Base-by-base conservation (phyloP, 1,140 invertebrate genomes). In the Drosophila sechellia region DNA sequence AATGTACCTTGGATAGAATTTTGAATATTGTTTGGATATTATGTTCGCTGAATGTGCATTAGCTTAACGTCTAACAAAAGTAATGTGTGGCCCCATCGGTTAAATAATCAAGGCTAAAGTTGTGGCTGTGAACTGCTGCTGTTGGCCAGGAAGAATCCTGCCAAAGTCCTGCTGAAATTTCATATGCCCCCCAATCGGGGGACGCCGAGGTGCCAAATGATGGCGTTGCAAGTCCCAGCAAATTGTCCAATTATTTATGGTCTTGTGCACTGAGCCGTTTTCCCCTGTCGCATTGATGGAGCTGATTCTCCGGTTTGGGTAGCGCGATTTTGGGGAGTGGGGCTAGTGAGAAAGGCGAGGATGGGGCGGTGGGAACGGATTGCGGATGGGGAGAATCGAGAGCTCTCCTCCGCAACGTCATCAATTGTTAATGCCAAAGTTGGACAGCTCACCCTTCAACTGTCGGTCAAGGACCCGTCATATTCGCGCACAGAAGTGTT, bases 181-280 rank as follows among this genome's bases (percentile, higher is more conserved):
- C 25, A 61, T 1, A 25, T 1, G 8, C 58, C 20, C 22, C 34
- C 50, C 58, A 31, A 13, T 31, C 6, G 27, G 4, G 12, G 22
- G 15, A 35, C 52, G 0, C 39, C 58, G 34, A 78, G 79, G 74
- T 78, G 79, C 64, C 59, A 71, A 78, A 57, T 61, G 60, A 61
- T 42, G 59, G 65, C 65, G 56, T 52, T 81, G 35, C 37, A 54
- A 59, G 63, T 49, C 58, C 54, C 63, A 42, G 56, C 54, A 69
- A 73, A 54, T 70, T 52, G 56, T 43, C 42, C 75, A 74, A 70
- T 75, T 84, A 74, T 81, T 85, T 68, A 85, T 68, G 55, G 54
- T 50, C 34, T 37, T 10, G 46, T 45, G 63, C 52, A 64, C 54
- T 10, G 20, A 64, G 43, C 22, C 57, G 40, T 37, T 20, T 31